A percentile compares a stretch with the other conserved stretches of the same genome.
Evolutionary conservation across 2,888 invertebrate species (phyloP).

Genomic region (Thymelicus sylvestris): DNA sequence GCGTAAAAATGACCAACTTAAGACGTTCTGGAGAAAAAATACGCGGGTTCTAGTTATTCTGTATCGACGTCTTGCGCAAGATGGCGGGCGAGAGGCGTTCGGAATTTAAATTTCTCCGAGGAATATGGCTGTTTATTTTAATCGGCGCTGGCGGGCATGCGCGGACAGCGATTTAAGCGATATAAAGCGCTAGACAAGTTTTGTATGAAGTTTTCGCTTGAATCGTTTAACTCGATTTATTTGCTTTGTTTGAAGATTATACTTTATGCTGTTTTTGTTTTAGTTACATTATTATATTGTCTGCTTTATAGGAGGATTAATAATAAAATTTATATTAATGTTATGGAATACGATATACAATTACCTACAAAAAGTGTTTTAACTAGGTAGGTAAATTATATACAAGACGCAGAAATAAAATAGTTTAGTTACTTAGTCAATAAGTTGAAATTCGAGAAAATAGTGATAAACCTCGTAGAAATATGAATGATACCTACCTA

Average conservation of each 20-base stretch:
- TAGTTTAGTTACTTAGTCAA: no score
- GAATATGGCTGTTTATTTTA: constrained; percentile 74
- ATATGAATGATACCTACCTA: no score
- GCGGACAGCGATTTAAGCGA: constrained; percentile 43
- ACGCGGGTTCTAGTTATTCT: constrained; percentile 77
- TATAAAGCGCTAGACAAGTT: constrained; percentile 48
- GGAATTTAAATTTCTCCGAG: constrained; percentile 82
- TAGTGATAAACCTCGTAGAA: no score
- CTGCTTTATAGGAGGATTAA: no score
- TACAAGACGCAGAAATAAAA: no score
- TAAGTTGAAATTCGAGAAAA: no score
- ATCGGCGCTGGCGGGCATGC: constrained; percentile 46
- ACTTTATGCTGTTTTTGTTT: not conserved
- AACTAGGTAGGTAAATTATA: no score
- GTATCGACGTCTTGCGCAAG: constrained; percentile 83
- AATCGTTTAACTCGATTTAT: constrained; percentile 50
- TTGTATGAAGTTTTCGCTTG: constrained; percentile 52
- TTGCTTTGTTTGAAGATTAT: constrained; percentile 1
- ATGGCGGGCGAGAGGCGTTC: constrained; percentile 80
- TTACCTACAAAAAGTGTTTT: no score
- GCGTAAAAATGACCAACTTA: constrained; percentile 81
- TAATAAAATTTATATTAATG: no score
- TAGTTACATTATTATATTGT: not conserved
- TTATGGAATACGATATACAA: no score
- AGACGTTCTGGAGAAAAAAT: constrained; percentile 81